Evolutionary conservation across 2,888 invertebrate species (phyloP).

Genomic region (Subacronicta megacephala): DNA sequence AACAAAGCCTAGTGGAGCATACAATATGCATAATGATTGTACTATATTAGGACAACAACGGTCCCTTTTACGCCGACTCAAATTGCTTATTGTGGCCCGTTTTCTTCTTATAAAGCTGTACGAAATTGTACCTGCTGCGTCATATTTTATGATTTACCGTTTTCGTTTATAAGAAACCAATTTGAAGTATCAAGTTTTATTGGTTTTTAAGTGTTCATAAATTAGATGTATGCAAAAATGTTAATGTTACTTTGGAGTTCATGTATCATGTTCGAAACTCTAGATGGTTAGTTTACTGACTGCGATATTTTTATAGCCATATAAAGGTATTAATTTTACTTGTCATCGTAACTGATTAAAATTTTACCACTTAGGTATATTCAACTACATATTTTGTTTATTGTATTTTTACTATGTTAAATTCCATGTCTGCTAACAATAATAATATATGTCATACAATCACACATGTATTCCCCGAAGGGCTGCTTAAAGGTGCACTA

Average conservation of each 20-base stretch:
- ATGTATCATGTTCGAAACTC: conserved; percentile 54
- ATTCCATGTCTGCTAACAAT: too few species aligned
- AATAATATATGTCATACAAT: too few species aligned
- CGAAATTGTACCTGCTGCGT: conserved; percentile 48
- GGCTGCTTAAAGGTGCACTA: too few species aligned
- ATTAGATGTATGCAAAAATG: conserved; percentile 62
- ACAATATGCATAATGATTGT: conserved; percentile 87
- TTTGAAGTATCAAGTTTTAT: conserved; percentile 63
- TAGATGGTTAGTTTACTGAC: conserved; percentile 36
- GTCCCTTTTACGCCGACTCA: conserved; percentile 76
- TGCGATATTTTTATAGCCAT: conserved; percentile 40
- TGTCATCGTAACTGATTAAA: conserved; percentile 27
- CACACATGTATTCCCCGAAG: too few species aligned
- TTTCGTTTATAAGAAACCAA: conserved; percentile 49
- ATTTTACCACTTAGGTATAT: conserved; percentile 18
- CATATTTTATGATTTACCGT: conserved; percentile 58
- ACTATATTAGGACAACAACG: conserved; percentile 82
- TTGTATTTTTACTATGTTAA: conserved; percentile 3
- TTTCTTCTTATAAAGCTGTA: conserved; percentile 61
- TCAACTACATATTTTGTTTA: conserved; percentile 16
- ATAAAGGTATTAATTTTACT: conserved; percentile 27
- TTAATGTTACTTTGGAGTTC: conserved; percentile 33
- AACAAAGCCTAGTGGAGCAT: conserved; percentile 81
- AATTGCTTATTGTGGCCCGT: conserved; percentile 80
- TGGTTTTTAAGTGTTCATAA: conserved; percentile 66